Evolutionary conservation across 1,140 invertebrate species (phyloP).

Genomic region (Campodea augens): DNA sequence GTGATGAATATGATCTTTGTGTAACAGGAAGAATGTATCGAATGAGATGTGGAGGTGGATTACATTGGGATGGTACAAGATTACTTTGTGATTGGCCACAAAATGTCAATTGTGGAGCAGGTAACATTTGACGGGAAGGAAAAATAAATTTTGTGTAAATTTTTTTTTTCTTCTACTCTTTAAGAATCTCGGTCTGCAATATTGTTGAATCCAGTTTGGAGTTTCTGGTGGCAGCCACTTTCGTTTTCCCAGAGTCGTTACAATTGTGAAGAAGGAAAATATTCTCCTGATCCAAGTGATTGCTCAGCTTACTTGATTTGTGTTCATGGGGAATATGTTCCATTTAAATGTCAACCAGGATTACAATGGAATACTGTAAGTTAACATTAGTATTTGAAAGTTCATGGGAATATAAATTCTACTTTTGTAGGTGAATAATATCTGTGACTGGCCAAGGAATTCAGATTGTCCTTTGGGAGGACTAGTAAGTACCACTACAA

Average conservation of each 20-base stretch:
- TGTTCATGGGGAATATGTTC: slow-evolving; percentile 50
- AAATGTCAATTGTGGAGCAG: slow-evolving; percentile 9
- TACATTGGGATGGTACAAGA: slow-evolving; percentile 16
- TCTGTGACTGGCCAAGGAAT: slow-evolving; percentile 59
- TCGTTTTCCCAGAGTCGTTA: background rate
- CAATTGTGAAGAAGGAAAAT: slow-evolving; percentile 40
- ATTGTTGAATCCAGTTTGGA: background rate
- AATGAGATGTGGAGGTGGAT: slow-evolving; percentile 14
- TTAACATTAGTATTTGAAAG: slow-evolving; percentile 3
- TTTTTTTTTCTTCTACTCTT: no score
- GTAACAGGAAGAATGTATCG: slow-evolving; percentile 13
- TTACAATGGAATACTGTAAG: slow-evolving; percentile 54
- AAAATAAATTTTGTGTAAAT: no score
- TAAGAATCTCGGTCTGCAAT: no score
- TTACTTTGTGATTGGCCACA: slow-evolving; percentile 19
- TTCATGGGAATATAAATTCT: slow-evolving; percentile 8
- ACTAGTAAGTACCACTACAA: slow-evolving; percentile 9
- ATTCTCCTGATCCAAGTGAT: slow-evolving; percentile 38
- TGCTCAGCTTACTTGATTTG: slow-evolving; percentile 56
- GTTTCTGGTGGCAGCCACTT: background rate
- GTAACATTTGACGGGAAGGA: no score
- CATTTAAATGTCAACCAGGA: slow-evolving; percentile 47
- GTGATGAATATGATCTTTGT: slow-evolving; percentile 18
- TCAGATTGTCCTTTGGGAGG: slow-evolving; percentile 34
- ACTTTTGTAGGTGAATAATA: slow-evolving; percentile 20